Percentiles rank a stretch among this genome's conserved stretches.
phyloP scores from a whole-genome alignment of 2,888 invertebrate species.

The Xanthostigma xanthostigma region DNA sequence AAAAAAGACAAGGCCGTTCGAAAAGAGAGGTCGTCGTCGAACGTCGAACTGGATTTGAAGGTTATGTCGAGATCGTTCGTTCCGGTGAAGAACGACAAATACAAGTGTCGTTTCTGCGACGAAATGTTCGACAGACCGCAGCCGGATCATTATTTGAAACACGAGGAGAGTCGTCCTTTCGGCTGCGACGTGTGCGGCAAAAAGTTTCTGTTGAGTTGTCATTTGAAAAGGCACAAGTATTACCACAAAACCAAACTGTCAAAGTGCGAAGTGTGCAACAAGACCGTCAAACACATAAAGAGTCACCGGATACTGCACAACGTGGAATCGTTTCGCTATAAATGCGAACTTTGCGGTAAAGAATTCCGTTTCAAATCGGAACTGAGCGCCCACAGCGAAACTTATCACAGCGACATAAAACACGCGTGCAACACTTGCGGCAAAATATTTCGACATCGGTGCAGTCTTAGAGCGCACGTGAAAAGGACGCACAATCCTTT shows the following conservation, averaged over 20 bases:
- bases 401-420: background rate
- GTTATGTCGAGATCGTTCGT: no score
- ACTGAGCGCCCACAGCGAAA: slow-evolving; percentile 1
- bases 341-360: slow-evolving; percentile 4
- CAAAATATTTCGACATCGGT: slow-evolving; percentile 4
- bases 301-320: no score
- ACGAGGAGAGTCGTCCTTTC: background rate
- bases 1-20: no score
- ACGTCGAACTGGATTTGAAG: no score
- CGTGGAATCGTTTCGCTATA: no score
- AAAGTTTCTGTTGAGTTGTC: background rate
- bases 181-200: slow-evolving; percentile 5
- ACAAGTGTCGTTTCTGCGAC: no score
- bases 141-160: no score
- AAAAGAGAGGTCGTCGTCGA: no score
- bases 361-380: slow-evolving; percentile 2
- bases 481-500: slow-evolving; percentile 2
- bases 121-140: no score
- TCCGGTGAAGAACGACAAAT: no score
- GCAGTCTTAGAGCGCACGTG: background rate
- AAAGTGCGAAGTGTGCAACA: background rate
- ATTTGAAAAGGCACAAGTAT: slow-evolving; percentile 2
- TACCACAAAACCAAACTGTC: background rate
- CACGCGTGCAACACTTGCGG: slow-evolving; percentile 6
- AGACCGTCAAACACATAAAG: background rate